A percentile compares a stretch with the other conserved stretches of the same genome.
Conservation (phyloP, 1,140 invertebrate genomes). For the Leptestheria dahalacensis region DNA sequence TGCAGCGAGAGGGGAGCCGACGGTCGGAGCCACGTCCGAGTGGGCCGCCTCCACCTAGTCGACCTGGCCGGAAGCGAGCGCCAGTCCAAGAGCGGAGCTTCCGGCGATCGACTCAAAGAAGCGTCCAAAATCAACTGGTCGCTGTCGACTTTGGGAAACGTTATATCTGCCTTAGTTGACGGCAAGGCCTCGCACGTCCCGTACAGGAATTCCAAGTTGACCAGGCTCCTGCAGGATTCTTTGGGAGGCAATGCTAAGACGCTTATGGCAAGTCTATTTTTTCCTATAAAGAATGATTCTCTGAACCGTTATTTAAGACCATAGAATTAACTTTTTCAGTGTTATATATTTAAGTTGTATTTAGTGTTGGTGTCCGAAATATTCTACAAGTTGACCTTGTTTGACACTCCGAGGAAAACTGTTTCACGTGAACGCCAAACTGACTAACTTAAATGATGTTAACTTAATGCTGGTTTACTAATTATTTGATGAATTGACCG, state of each 20-base stretch:
- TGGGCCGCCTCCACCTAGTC: conserved; percentile 68
- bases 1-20: conserved; percentile 49
- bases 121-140: conserved; percentile 92
- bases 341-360: conserved; percentile 1
- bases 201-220: conserved; percentile 88
- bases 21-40: conserved; percentile 46
- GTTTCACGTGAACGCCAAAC: too few relatives aligned
- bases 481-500: too few relatives aligned
- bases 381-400: too few relatives aligned
- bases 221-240: conserved; percentile 81
- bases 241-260: conserved; percentile 94
- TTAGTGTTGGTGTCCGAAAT: conserved; percentile 8
- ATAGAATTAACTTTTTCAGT: not conserved
- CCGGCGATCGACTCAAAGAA: conserved; percentile 74
- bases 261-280: conserved; percentile 54
- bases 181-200: conserved; percentile 87
- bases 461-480: too few relatives aligned
- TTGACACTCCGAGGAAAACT: too few relatives aligned
- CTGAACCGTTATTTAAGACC: not conserved
- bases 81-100: conserved; percentile 80
- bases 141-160: conserved; percentile 82
- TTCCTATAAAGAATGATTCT: not conserved
- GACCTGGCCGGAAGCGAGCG: conserved; percentile 55
- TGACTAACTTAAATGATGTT: too few relatives aligned
- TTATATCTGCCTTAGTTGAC: conserved; percentile 87